Evolutionary conservation across 2,888 invertebrate species (phyloP).

Genomic region (Sclerodermus sp.): DNA sequence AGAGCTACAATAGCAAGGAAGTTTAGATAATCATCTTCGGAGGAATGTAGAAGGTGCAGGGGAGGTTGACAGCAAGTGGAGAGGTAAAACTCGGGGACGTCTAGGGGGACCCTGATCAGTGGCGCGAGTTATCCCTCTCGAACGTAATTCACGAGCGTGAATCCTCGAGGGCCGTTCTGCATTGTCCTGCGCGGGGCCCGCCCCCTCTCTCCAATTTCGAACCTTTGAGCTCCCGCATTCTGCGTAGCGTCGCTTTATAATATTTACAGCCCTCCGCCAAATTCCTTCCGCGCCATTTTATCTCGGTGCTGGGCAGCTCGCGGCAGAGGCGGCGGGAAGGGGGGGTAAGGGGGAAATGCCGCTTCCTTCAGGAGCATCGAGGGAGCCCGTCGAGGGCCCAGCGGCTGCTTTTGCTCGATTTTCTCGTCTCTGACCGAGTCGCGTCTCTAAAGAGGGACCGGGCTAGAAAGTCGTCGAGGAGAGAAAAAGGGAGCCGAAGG

Average conservation of each 20-base stretch:
- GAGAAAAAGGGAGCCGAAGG: too few relatives aligned
- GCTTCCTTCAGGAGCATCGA: slow-evolving; percentile 15
- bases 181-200: slow-evolving; percentile 33
- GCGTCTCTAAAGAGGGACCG: too few relatives aligned
- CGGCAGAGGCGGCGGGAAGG: slow-evolving; percentile 5
- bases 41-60: neutral
- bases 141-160: slow-evolving; percentile 41
- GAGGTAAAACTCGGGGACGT: slow-evolving; percentile 7
- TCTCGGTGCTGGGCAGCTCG: slow-evolving; percentile 15
- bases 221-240: slow-evolving; percentile 44
- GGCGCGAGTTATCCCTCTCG: slow-evolving; percentile 37
- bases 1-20: neutral
- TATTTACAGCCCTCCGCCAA: slow-evolving; percentile 50
- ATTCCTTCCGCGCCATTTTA: slow-evolving; percentile 49
- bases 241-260: slow-evolving; percentile 48
- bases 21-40: neutral
- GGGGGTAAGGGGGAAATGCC: slow-evolving; percentile 18
- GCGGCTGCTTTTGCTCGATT: slow-evolving; percentile 38
- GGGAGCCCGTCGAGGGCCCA: slow-evolving; percentile 21
- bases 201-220: slow-evolving; percentile 9
- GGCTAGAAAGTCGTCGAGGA: too few relatives aligned
- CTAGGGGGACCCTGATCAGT: slow-evolving; percentile 37
- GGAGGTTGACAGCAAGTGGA: slow-evolving; percentile 2
- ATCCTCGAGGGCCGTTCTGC: slow-evolving; percentile 17
- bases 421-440: slow-evolving; percentile 35